A percentile compares a stretch with the other conserved stretches of the same genome.
Evolutionary conservation across 2,113 vertebrate species (phyloP).

Genomic region (Nyctereutes procyonoides): DNA sequence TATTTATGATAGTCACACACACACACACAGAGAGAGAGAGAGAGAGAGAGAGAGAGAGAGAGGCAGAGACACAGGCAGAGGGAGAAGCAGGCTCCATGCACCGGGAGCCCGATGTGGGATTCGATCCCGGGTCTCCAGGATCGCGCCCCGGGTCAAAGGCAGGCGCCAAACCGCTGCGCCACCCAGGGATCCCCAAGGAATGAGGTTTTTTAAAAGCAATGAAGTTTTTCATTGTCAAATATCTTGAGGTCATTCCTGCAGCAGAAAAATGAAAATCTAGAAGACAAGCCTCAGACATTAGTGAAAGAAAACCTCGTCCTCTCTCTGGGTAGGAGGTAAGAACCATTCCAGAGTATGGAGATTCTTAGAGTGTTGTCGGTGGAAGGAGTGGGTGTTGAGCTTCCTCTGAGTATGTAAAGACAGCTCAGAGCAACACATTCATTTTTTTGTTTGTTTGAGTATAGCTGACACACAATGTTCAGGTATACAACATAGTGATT

Average conservation of each 20-base stretch:
- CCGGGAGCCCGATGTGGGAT: too few species aligned
- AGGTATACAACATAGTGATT: not conserved
- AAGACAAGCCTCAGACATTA: not conserved
- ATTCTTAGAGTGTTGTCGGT: not conserved
- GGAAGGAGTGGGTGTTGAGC: fast-evolving
- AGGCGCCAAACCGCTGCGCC: too few species aligned
- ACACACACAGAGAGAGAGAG: too few species aligned
- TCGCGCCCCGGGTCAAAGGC: too few species aligned
- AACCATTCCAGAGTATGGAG: fast-evolving
- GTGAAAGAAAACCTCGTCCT: not conserved
- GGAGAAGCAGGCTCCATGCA: too few species aligned
- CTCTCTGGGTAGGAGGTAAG: not conserved
- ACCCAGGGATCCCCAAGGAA: too few species aligned
- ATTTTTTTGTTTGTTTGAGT: not conserved
- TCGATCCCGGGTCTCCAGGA: too few species aligned
- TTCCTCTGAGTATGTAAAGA: not conserved
- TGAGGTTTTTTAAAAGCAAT: not conserved
- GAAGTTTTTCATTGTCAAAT: not conserved
- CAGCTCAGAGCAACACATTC: not conserved
- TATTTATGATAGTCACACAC: too few species aligned
- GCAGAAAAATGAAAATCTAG: not conserved
- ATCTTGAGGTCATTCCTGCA: not conserved
- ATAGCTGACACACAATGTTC: not conserved
- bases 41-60: too few species aligned
- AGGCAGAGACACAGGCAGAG: too few species aligned